Base-by-base conservation (phyloP, 2,797 vertebrate species). In the Acrossocheilus fasciatus region DNA sequence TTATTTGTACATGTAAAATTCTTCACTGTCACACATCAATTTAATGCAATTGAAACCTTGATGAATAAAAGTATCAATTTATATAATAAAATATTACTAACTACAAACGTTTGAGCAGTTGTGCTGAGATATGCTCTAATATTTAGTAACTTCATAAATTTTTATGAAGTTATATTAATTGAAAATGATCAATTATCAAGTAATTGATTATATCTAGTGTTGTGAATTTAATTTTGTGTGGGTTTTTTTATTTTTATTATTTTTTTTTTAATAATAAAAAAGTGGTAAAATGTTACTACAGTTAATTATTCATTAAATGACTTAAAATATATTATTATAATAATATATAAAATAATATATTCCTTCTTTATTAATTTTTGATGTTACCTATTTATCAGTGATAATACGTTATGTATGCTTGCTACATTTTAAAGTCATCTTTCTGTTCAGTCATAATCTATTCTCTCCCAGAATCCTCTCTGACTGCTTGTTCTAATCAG, bases 401-500 rank as follows among this genome's bases (percentile, higher is more conserved):
- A 47, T 75, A 52, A 5, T n/a, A 14, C 47, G 14, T 50, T 10
- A 78, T n/a, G 36, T 18, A 26, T 17, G 23, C 1, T 4, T 10
- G 23, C 39, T 47, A 20, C 15, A 30, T 80, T 66, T 47, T 23
- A 34, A 57, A 79, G 76, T 62, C 76, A 15, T 43, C 47, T 69
- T 59, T 76, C 6, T 6, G 30, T 52, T 70, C 45, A 62, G 39
- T 64, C 57, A 20, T 36, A 50, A 50, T 54, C 26, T 66, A 8
- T 74, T 30, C 43, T 75, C 57, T 76, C 43, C 18, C 26, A 0
- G 34, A 62, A 64, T 79, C n/a, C 62, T 86, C 36, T 73, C 20
- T 15, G 57, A 36, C 45, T 62, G 68, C 54, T 17, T 81, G 30
- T 80, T 59, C 41, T 79, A 74, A 80, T 87, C 74, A 83, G 57